Evolutionary conservation across 2,113 vertebrate species (phyloP).

Genomic region (Emydocephalus ijimae): DNA sequence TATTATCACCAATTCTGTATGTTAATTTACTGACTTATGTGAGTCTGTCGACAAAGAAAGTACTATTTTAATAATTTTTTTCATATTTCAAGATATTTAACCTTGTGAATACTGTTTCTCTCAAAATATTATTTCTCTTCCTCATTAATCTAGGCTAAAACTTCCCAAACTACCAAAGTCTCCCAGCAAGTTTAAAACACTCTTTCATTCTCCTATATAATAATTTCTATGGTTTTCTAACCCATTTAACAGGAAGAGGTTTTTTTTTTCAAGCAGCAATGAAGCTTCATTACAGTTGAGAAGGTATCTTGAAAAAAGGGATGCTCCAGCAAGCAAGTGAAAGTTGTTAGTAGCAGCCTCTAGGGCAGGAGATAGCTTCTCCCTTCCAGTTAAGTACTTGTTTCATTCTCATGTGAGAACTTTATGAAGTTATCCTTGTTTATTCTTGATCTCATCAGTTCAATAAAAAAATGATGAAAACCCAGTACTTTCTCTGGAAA

Average conservation of each 20-base stretch:
- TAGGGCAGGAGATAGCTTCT: background rate
- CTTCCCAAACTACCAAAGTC: background rate
- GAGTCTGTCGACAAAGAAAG: background rate
- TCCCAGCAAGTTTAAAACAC: background rate
- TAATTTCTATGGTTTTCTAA: background rate
- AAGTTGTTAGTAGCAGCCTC: background rate
- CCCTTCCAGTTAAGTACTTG: background rate
- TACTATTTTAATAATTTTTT: slow-evolving; percentile 4
- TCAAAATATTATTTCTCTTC: background rate
- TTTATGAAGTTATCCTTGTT: background rate
- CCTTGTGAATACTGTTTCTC: background rate
- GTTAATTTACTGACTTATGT: background rate
- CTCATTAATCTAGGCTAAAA: background rate
- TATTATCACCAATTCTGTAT: background rate
- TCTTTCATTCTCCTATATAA: background rate
- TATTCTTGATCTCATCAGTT: background rate
- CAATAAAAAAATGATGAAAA: background rate
- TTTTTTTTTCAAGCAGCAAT: background rate
- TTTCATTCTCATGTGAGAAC: background rate
- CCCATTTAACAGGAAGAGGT: background rate
- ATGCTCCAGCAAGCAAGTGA: background rate
- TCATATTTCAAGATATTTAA: background rate
- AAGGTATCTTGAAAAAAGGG: background rate
- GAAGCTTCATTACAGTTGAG: background rate
- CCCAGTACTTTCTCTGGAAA: background rate